phyloP scores from a whole-genome alignment of 2,797 vertebrate species.

The Anguilla pacifica region DNA sequence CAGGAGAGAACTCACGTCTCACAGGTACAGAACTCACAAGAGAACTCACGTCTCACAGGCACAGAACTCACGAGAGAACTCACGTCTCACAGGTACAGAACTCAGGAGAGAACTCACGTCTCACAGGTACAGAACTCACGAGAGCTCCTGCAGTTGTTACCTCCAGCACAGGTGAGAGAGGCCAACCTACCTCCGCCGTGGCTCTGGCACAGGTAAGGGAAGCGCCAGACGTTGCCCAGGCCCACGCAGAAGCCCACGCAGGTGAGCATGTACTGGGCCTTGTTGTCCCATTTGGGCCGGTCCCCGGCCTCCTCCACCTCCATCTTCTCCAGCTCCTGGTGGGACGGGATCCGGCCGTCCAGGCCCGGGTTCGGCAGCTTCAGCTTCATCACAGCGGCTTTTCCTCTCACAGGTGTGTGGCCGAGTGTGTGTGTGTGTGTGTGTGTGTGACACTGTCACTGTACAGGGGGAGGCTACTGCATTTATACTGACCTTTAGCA shows the following conservation, averaged over 20 bases:
- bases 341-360: conserved; percentile 73
- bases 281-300: conserved; percentile 85
- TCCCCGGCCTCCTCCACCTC: conserved; percentile 69
- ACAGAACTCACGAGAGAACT: too few relatives aligned
- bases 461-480: conserved; percentile 36
- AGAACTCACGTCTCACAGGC: too few relatives aligned
- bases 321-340: conserved; percentile 66
- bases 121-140: too few relatives aligned
- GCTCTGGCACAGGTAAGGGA: conserved; percentile 83
- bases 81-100: too few relatives aligned
- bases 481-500: conserved; percentile 46
- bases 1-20: too few relatives aligned
- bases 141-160: conserved; percentile 38
- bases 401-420: not conserved
- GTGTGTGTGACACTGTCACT: conserved; percentile 31
- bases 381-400: conserved; percentile 57
- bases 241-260: conserved; percentile 84
- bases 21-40: too few relatives aligned
- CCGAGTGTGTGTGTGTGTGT: conserved; percentile 14
- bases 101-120: too few relatives aligned
- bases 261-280: conserved; percentile 82
- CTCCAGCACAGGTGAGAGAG: conserved; percentile 78
- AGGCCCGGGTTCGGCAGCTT: conserved; percentile 71
- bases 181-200: conserved; percentile 78
- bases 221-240: conserved; percentile 83